Evolutionary conservation across 1,140 invertebrate genomes (phyloP).

Genomic region (Zaprionus africanus): DNA sequence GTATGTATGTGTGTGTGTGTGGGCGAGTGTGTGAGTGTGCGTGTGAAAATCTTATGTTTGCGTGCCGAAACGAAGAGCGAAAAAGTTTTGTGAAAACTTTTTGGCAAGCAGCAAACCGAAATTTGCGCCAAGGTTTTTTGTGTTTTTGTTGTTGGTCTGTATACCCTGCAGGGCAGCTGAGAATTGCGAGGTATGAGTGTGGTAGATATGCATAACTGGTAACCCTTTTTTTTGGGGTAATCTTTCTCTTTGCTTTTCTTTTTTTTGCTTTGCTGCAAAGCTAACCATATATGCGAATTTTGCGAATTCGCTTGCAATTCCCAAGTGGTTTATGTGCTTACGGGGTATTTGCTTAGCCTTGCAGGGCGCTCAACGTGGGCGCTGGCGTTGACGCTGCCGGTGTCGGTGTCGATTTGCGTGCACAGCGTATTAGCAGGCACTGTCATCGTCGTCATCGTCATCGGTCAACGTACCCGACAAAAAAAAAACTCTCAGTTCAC

Average conservation of each 20-base stretch:
- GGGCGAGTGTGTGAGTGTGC: conserved; percentile 10
- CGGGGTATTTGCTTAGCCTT: conserved; percentile 21
- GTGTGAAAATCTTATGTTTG: conserved; percentile 54
- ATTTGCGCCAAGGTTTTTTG: conserved; percentile 25
- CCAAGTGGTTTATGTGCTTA: conserved; percentile 11
- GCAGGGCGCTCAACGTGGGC: not conserved
- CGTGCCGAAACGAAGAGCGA: conserved; percentile 37
- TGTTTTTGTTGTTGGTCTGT: not conserved
- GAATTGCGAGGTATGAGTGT: not conserved
- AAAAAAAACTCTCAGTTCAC: not conserved
- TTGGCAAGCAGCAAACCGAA: conserved; percentile 31
- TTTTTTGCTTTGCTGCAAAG: not conserved
- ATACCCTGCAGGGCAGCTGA: conserved; percentile 13
- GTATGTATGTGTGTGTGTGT: too few relatives aligned
- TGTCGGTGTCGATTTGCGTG: conserved; percentile 42
- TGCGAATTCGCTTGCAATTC: conserved; percentile 11
- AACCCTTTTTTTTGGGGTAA: not conserved
- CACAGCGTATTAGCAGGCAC: conserved; percentile 44
- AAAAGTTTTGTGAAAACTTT: conserved; percentile 64
- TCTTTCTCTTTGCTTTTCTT: not conserved
- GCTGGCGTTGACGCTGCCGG: not conserved
- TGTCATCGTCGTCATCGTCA: conserved; percentile 34
- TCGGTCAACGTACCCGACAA: conserved; percentile 33
- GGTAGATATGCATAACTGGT: not conserved
- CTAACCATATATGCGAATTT: conserved; percentile 2